Evolutionary conservation across 2,888 invertebrate genomes (phyloP), one percentile per base, ranked within the genome.

Genomic region (Gryllus longicercus): DNA sequence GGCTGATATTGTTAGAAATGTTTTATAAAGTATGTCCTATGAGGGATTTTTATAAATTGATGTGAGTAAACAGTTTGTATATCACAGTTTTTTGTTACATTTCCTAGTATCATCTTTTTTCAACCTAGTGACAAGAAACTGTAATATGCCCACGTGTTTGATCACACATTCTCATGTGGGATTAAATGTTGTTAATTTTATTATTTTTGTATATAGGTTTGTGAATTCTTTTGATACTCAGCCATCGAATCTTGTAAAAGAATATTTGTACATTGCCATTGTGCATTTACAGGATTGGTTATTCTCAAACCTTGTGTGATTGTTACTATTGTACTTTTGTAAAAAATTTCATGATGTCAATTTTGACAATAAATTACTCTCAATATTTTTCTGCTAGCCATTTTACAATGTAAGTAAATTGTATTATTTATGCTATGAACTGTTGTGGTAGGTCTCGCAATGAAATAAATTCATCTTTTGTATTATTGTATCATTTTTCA

Each of bases 171-270:
- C 38, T 38, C 38, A 38, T 38, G 38, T 38, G 38, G 63, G 63
- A n/a, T 63, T 63, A 63, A 63, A n/a, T 63, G 63, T 63, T 63
- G 63, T 63, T 63, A 63, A 63, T 63, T 63, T 63, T 63, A 63
- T 63, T 63, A 63, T 63, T 18, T n/a, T 63, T 63, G 63, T 63
- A 63, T n/a, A 63, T 63, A 63, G 63, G 63, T 63, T 63, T 63
- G 63, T 63, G 63, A 63, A 63, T 14, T 63, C 16, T 18, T 63
- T 63, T 63, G n/a, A 63, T 18, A 18, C 16, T 63, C 14, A 63
- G 63, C 63, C 63, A 63, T 14, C 63, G 38, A 38, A 63, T 63
- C n/a, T 63, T 63, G 63, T 63, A 14, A 18, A 18, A n/a, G 14
- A 63, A 63, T 14, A n/a, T 18, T 63, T 63, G 63, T 63, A 63